phyloP scores from a whole-genome alignment of 2,797 vertebrate genomes.

The Protonibea diacanthus region DNA sequence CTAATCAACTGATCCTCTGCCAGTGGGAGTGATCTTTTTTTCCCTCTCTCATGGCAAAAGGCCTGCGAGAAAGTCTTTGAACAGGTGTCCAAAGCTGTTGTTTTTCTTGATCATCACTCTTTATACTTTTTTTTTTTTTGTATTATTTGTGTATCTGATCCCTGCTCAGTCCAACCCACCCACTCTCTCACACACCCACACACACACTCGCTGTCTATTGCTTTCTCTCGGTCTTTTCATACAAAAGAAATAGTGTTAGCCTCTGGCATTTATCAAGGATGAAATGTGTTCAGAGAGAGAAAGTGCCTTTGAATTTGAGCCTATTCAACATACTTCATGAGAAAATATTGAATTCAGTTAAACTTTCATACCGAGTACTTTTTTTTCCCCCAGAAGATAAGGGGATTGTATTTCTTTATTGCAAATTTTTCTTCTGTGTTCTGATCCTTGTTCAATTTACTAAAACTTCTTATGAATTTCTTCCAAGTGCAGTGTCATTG shows the following conservation, averaged over 20 bases:
- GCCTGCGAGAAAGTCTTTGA: slow-evolving; percentile 55
- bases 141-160: slow-evolving; percentile 34
- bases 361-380: slow-evolving; percentile 40
- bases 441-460: slow-evolving; percentile 59
- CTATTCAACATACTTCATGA: slow-evolving; percentile 66
- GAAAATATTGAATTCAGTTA: slow-evolving; percentile 72
- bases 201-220: slow-evolving; percentile 12
- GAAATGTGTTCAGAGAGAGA: slow-evolving; percentile 62
- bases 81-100: slow-evolving; percentile 73
- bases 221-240: slow-evolving; percentile 34
- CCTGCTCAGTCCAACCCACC: slow-evolving; percentile 18
- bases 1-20: slow-evolving; percentile 70
- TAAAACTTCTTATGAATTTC: slow-evolving; percentile 61
- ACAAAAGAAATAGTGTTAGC: slow-evolving; percentile 51
- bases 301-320: slow-evolving; percentile 65
- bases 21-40: slow-evolving; percentile 62
- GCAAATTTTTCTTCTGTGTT: slow-evolving; percentile 52
- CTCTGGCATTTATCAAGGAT: slow-evolving; percentile 70
- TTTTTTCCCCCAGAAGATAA: slow-evolving; percentile 37
- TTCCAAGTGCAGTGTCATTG: slow-evolving; percentile 70
- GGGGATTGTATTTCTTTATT: slow-evolving; percentile 67
- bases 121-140: slow-evolving; percentile 3
- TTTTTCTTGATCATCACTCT: slow-evolving; percentile 47
- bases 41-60: slow-evolving; percentile 32
- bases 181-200: slow-evolving; percentile 6